Base-by-base conservation (phyloP, 2,888 invertebrate genomes). In the Phasia obesa region DNA sequence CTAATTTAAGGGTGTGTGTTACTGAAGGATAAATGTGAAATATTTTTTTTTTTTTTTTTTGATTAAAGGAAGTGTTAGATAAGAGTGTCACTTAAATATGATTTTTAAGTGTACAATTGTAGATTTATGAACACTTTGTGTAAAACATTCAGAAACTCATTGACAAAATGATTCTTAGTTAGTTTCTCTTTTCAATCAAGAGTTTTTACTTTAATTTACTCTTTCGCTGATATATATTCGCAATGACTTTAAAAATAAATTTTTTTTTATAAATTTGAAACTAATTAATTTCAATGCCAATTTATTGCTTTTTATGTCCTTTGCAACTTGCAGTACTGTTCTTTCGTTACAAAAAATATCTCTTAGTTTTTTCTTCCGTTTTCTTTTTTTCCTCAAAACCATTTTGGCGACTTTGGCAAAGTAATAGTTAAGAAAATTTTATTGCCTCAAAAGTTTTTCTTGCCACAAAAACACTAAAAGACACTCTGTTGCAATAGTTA, bases 381-480 rank as follows among this genome's bases (percentile, higher is more conserved):
- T 25, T 27, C 38, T 25, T 35, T 31, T 38, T 51, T 62, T 65
- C 4, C 25, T 42, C 27, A 7, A 47, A 53, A 69, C 69, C 76
- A 69, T 23, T 44, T 69, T 77, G 76, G 76, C 76, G 76, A 77
- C 76, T 77, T 81, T 81, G 76, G 53, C 15, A 77, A 76, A 81
- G 76, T 77, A 76, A 75, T 70, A 76, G 65, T 71, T 65, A 51
- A 71, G 76, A 76, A 65, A 57, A 55, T 76, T 77, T 81, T 81
- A 73, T 77, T 81, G 76, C 71, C 64, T 60, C 19, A 31, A 73
- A 64, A 73, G 51, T 57, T 79, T 65, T 35, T 65, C 59, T 65
- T 73, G 51, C 73, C 71, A 65, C 71, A 73, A 65, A 57, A 79
- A 71, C 78, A 71, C 78, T 71, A 71, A 78, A 78, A 78, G 59